Base-by-base conservation (phyloP, 2,888 invertebrate genomes). In the Omphaloscelis lunosa region DNA sequence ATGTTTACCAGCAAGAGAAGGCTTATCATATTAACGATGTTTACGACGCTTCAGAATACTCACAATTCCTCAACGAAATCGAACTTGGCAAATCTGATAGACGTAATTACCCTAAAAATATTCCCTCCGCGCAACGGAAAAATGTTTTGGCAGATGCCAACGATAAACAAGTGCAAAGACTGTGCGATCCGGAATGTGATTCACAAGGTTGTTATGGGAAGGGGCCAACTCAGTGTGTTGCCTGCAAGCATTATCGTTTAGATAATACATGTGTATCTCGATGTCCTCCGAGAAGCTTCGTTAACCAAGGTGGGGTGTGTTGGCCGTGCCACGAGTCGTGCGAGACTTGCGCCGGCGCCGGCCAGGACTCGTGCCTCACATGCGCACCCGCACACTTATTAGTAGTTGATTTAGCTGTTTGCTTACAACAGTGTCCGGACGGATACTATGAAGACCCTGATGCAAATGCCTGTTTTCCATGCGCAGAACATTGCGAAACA, bases 271-370 rank as follows among this genome's bases (percentile, higher is more conserved):
- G 99, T 93, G 98, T 98, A 4, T 98, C 98, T 83, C 97, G 98
- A 83, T 99, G 99, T 92, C 98, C 98, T 6, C 98, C 98, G 15
- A 97, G 98, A 86, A 98, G 98, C 91, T 99, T 98, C 90, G 98
- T 98, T 6, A 98, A 98, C 91, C 98, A 98, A 88, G 98, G 98
- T 61, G 98, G 98, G 29, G 97, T 98, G 39, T 99, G 99, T 91
- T 98, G 98, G 97, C 98, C 98, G 0, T 99, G 99, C 87, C 98
- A 99, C 91, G 98, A 98, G 90, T 98, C 98, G 1, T 99, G 99
- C 91, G 98, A 98, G 92, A 98, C 98, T 29, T 99, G 99, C 92
- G 98, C 98, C 20, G 99, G 99, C 17, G 98, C 98, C 12, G 98
- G 98, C 17, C 98, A 98, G 92, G 98, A 98, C 91, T 98, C 98